Percentiles rank a stretch among this genome's conserved stretches.
These are phyloP conservation scores for Pterophyllum scalare DNA, from an alignment of 2,113 vertebrate species.

Conservation along the genomic window DNA sequence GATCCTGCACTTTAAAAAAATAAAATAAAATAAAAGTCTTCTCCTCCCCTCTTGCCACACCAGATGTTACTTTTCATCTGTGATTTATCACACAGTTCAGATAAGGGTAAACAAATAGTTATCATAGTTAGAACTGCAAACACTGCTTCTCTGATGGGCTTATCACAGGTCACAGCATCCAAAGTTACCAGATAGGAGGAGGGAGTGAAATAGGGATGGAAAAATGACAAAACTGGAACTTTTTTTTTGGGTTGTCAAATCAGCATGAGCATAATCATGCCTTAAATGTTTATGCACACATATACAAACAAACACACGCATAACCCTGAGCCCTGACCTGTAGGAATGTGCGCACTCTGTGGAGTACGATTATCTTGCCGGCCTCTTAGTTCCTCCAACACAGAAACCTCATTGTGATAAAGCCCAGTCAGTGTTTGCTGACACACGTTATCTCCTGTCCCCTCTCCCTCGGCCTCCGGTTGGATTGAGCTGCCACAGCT, in stretches of 20 bases:
- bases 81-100: constrained; percentile 73
- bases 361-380: constrained; percentile 69
- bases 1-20: constrained; percentile 52
- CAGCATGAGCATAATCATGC: constrained; percentile 55
- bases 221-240: constrained; percentile 52
- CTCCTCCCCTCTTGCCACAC: constrained; percentile 45
- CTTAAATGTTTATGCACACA: constrained; percentile 28
- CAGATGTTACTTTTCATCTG: constrained; percentile 75
- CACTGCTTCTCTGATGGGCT: constrained; percentile 66
- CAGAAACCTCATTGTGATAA: constrained; percentile 79
- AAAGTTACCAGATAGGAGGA: constrained; percentile 53
- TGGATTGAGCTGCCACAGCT: constrained; percentile 65
- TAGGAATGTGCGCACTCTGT: constrained; percentile 71
- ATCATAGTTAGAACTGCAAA: constrained; percentile 74
- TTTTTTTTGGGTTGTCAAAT: constrained; percentile 40
- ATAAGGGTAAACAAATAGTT: constrained; percentile 80
- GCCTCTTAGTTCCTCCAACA: constrained; percentile 67
- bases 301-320: constrained; percentile 40
- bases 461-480: constrained; percentile 56
- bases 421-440: constrained; percentile 80
- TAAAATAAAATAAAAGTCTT: constrained; percentile 1
- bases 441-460: constrained; percentile 74
- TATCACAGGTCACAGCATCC: constrained; percentile 75
- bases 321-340: constrained; percentile 73
- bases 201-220: neutral